Conservation (phyloP, 1,140 invertebrate genomes). For the Pogonus chalceus region DNA sequence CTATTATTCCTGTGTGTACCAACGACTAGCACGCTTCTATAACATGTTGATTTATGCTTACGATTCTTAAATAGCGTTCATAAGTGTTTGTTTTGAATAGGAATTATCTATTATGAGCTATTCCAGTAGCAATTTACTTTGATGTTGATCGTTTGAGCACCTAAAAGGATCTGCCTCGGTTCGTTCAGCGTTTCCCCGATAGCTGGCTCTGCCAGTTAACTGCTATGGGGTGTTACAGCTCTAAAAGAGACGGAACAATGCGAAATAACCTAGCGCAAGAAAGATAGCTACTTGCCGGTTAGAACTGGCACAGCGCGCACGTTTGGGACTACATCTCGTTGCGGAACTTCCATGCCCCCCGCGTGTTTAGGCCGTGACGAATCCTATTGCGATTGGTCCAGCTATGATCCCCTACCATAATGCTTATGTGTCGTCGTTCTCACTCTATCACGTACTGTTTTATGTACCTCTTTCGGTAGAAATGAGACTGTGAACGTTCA, state of each 20-base stretch:
- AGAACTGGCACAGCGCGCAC: conserved; percentile 18
- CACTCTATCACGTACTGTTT: conserved; percentile 9
- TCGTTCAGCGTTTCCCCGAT: conserved; percentile 24
- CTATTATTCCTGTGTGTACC: too few relatives aligned
- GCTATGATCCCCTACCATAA: conserved; percentile 31
- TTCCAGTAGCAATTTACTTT: conserved; percentile 27
- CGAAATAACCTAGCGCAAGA: conserved; percentile 13
- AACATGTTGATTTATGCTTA: conserved; percentile 6
- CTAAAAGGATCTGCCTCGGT: conserved; percentile 25
- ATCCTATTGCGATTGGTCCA: conserved; percentile 32
- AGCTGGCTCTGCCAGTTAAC: conserved; percentile 21
- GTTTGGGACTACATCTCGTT: conserved; percentile 29
- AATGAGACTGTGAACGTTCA: conserved; percentile 5
- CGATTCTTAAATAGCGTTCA: background rate
- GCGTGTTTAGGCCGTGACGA: conserved; percentile 29
- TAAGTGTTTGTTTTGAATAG: conserved; percentile 24
- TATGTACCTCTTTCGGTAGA: background rate
- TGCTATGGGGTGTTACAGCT: background rate
- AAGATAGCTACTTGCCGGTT: conserved; percentile 16
- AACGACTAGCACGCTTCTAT: background rate
- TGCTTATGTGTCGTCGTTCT: conserved; percentile 10
- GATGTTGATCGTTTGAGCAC: conserved; percentile 32
- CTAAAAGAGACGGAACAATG: conserved; percentile 9
- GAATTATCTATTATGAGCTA: conserved; percentile 29
- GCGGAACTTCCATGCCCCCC: conserved; percentile 7